Percentiles rank a stretch among this genome's conserved stretches.
phyloP scores from a whole-genome alignment of 2,113 vertebrate genomes.

The Antigone vipio region DNA sequence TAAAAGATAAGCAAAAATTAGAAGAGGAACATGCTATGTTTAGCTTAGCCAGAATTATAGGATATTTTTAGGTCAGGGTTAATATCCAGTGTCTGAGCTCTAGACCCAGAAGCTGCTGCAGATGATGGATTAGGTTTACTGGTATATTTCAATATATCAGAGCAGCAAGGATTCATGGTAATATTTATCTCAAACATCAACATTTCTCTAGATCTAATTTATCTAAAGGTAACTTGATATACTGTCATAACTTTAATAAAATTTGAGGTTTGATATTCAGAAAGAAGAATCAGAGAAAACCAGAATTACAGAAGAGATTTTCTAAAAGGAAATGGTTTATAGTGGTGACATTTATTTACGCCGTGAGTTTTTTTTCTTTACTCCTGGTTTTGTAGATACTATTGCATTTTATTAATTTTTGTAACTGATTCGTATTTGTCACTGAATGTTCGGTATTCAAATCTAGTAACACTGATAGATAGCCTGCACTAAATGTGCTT shows the following conservation, averaged over 20 bases:
- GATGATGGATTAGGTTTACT: not conserved
- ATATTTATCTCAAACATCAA: not conserved
- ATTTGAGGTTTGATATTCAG: not conserved
- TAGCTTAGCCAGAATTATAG: not conserved
- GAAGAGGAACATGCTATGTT: not conserved
- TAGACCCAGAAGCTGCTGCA: not conserved
- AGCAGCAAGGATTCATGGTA: not conserved
- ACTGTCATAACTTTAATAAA: not conserved
- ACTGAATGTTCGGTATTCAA: not conserved
- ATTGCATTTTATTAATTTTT: not conserved
- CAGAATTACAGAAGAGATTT: not conserved
- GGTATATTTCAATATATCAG: not conserved
- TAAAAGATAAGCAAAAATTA: not conserved
- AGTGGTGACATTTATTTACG: not conserved
- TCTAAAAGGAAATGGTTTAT: not conserved
- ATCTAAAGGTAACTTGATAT: not conserved
- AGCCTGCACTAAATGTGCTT: not conserved
- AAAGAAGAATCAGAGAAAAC: not conserved
- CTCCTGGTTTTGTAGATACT: not conserved
- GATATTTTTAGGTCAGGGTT: not conserved
- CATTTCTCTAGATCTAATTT: not conserved
- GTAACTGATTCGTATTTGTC: accelerated
- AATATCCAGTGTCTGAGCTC: not conserved
- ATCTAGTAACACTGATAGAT: not conserved
- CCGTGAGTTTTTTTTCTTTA: not conserved